phyloP scores from a whole-genome alignment of 2,888 invertebrate species.

The Perizoma affinitatum region DNA sequence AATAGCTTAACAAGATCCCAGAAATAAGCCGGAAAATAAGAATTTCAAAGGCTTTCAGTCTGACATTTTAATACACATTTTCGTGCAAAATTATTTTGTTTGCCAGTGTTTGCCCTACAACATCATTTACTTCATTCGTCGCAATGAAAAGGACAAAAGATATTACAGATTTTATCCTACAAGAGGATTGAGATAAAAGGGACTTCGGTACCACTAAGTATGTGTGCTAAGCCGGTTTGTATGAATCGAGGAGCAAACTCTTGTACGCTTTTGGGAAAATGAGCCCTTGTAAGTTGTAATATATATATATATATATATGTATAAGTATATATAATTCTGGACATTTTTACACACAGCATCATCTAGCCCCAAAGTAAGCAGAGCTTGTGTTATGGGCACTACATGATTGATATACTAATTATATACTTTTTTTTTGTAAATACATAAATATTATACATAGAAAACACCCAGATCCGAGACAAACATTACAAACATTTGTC shows the following conservation, averaged over 20 bases:
- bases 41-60: slow-evolving; percentile 2
- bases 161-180: slow-evolving; percentile 41
- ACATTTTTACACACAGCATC: too few species aligned
- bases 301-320: too few species aligned
- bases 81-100: slow-evolving; percentile 15
- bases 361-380: too few species aligned
- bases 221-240: slow-evolving; percentile 19
- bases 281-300: slow-evolving; percentile 2
- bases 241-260: slow-evolving; percentile 8
- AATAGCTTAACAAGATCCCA: slow-evolving; percentile 4
- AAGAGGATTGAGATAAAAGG: slow-evolving; percentile 38
- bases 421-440: too few species aligned
- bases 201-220: slow-evolving; percentile 18
- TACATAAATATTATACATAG: too few species aligned
- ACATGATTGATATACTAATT: too few species aligned
- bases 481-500: too few species aligned
- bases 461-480: too few species aligned
- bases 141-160: slow-evolving; percentile 34
- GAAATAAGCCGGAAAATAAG: slow-evolving; percentile 8
- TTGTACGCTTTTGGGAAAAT: slow-evolving; percentile 1
- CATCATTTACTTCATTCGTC: slow-evolving; percentile 32
- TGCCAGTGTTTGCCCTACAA: slow-evolving; percentile 10
- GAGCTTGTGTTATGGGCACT: too few species aligned
- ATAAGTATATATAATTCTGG: too few species aligned
- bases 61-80: slow-evolving; percentile 13